These are phyloP conservation scores for Origma solitaria DNA, from an alignment of 2,113 vertebrate genomes.

Conservation along the genomic window DNA sequence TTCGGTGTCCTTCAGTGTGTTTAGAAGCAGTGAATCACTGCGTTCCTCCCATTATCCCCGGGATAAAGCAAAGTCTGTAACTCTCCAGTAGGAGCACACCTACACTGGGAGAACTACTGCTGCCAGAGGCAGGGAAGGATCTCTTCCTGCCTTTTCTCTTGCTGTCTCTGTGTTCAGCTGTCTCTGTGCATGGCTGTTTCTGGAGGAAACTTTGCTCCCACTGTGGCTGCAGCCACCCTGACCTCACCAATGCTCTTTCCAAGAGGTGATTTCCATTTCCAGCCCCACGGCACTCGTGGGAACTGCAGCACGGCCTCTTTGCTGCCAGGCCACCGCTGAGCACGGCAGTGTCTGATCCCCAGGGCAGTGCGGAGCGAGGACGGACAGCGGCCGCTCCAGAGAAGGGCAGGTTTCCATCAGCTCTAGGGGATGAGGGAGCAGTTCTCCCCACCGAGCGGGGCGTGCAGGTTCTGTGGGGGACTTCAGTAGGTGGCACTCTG, in stretches of 20 bases:
- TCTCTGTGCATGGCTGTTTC: background rate
- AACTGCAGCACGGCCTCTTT: background rate
- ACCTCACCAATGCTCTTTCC: background rate
- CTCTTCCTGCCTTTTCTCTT: background rate
- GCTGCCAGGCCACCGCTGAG: background rate
- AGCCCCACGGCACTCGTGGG: background rate
- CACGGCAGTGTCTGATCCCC: background rate
- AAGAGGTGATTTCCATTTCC: background rate
- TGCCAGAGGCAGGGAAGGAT: background rate
- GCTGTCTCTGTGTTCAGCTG: background rate
- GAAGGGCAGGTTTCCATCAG: background rate
- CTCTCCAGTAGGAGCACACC: background rate
- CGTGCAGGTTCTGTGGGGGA: background rate
- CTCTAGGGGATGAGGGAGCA: background rate
- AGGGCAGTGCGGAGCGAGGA: rapidly evolving
- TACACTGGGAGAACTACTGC: background rate
- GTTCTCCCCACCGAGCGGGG: background rate
- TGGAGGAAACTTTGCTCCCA: background rate
- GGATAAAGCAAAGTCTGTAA: background rate
- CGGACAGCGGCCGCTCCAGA: background rate
- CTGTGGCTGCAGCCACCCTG: background rate
- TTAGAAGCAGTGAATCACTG: background rate
- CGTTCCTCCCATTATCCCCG: background rate
- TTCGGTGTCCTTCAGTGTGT: background rate
- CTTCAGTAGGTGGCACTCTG: conserved; percentile 44